A percentile compares a stretch with the other conserved stretches of the same genome.
These are phyloP conservation scores for Platichthys flesus DNA, from an alignment of 2,113 vertebrate genomes.

Conservation along the genomic window DNA sequence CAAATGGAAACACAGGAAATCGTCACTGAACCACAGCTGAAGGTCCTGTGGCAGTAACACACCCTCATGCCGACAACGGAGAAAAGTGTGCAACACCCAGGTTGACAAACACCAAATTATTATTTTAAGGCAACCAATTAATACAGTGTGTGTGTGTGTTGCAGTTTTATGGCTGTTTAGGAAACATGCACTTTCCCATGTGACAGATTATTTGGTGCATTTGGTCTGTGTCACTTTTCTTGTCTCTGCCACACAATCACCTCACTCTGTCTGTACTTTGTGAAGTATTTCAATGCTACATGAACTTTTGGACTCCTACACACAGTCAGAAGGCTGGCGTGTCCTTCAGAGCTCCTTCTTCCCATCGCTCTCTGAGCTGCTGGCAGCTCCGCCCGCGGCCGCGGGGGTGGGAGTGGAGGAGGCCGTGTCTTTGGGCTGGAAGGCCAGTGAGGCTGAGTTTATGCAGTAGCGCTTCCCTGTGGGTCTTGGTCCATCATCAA, in stretches of 20 bases:
- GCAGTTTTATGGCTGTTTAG: neutral
- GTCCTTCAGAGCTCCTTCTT: slow-evolving; percentile 61
- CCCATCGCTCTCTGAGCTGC: neutral
- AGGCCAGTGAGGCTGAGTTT: slow-evolving; percentile 91
- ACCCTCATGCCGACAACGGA: neutral
- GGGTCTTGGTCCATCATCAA: slow-evolving; percentile 94
- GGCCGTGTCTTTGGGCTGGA: slow-evolving; percentile 50
- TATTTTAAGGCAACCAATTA: slow-evolving; percentile 7
- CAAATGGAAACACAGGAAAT: too few species aligned
- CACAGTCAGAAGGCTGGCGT: neutral
- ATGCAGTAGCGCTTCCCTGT: slow-evolving; percentile 97
- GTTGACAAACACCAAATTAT: slow-evolving; percentile 12
- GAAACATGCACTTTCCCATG: slow-evolving; percentile 1
- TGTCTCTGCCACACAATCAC: neutral
- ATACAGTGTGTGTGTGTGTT: neutral
- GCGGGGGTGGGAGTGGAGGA: neutral
- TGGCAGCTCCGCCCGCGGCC: neutral
- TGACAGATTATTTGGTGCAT: neutral
- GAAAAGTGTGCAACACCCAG: slow-evolving; percentile 1
- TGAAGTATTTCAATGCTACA: neutral
- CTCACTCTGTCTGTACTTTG: neutral
- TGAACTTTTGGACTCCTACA: neutral
- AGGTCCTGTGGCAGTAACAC: neutral
- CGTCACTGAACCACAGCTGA: neutral
- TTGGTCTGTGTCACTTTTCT: slow-evolving; percentile 19